A percentile compares a stretch with the other conserved stretches of the same genome.
Conservation (phyloP, 2,797 vertebrate genomes). For the Hypotaenidia okinawae region DNA sequence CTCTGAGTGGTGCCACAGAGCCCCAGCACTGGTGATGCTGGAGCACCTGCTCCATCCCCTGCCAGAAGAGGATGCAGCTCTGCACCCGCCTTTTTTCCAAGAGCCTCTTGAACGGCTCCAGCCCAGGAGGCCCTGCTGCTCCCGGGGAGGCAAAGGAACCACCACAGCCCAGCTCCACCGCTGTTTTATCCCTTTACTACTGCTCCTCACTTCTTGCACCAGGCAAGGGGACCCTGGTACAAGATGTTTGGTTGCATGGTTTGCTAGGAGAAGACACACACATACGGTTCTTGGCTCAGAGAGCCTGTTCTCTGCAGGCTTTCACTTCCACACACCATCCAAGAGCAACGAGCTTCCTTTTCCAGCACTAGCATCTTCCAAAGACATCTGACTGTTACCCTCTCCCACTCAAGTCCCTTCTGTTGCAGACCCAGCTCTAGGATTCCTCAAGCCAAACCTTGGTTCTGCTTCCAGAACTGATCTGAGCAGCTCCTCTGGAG, state of each 20-base stretch:
- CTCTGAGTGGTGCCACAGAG: not conserved
- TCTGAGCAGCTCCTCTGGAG: not conserved
- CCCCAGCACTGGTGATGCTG: not conserved
- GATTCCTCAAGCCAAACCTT: not conserved
- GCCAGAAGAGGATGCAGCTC: not conserved
- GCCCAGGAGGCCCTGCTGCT: not conserved
- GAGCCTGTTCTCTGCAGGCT: not conserved
- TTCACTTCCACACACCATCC: not conserved
- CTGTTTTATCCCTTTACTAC: not conserved
- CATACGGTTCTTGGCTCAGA: not conserved
- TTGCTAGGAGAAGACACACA: not conserved
- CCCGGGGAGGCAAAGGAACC: not conserved
- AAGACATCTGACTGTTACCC: not conserved
- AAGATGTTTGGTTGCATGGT: rapidly evolving
- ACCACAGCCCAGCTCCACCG: not conserved
- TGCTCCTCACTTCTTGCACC: not conserved
- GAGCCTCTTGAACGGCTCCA: not conserved
- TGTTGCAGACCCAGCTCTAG: not conserved
- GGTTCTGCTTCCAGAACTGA: not conserved
- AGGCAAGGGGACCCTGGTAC: no score
- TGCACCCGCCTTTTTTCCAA: not conserved
- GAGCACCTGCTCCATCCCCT: not conserved
- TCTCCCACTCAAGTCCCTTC: no score
- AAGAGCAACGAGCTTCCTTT: no score
- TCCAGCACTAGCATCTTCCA: not conserved